A percentile compares a stretch with the other conserved stretches of the same genome.
Conservation (phyloP, 2,113 vertebrate genomes). For the Aspidoscelis tigris region DNA sequence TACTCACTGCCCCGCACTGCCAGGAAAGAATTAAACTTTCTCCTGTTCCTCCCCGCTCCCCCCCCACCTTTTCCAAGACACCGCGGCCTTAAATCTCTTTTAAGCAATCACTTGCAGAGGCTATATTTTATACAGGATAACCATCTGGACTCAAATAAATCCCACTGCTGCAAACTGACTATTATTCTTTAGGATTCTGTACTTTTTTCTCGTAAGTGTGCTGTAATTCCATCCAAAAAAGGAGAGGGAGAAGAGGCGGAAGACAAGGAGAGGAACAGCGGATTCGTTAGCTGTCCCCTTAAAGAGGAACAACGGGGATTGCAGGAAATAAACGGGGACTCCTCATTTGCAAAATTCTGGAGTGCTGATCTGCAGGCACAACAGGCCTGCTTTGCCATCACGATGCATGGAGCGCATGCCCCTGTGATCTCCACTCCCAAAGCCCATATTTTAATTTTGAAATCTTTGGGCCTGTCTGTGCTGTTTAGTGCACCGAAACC, state of each 20-base stretch:
- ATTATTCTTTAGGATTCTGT: slow-evolving; percentile 5
- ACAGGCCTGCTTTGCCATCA: too few relatives aligned
- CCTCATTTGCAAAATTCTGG: background rate
- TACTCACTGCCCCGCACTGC: background rate
- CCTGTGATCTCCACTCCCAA: too few relatives aligned
- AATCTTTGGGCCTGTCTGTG: too few relatives aligned
- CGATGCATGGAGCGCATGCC: too few relatives aligned
- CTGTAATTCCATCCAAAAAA: background rate
- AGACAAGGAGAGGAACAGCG: background rate
- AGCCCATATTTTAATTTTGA: too few relatives aligned
- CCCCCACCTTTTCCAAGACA: background rate
- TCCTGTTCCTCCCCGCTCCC: background rate
- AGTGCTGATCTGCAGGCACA: background rate
- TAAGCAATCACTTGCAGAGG: slow-evolving; percentile 1
- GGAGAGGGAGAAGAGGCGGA: background rate
- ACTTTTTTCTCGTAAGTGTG: background rate
- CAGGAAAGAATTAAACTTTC: background rate
- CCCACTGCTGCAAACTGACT: background rate
- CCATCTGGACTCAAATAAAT: slow-evolving; percentile 29
- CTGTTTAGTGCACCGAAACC: too few relatives aligned
- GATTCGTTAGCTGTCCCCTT: background rate
- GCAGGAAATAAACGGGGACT: background rate
- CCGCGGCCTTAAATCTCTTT: slow-evolving; percentile 17
- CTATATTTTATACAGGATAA: background rate
- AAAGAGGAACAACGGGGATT: background rate